Evolutionary conservation across 1,140 invertebrate species (phyloP), one percentile per base, ranked within the genome.

Genomic region (Drosophila elegans): DNA sequence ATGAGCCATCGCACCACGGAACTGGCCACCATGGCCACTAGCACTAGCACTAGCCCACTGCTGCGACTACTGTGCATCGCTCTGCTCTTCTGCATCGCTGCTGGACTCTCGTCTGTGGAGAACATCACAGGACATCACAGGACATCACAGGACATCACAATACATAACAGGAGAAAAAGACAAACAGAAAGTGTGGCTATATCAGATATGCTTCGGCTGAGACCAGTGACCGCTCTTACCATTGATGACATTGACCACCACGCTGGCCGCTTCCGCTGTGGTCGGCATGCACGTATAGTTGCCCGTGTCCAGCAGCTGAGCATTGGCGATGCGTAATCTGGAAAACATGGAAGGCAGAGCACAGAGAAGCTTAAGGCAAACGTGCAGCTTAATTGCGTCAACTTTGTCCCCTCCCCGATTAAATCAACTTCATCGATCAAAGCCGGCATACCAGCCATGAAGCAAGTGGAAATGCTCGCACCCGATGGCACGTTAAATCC

Each of bases 241-340:
- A 93, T 97, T 97, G 91, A 98, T 97, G 85, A 98, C 96, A 93
- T 97, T 97, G 59, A 98, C 96, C 90, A 96, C 96, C 72, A 97
- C 96, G 84, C 95, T 96, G 72, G 96, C 96, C 21, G 95, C 94
- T 78, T 96, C 95, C 46, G 96, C 96, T 83, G 96, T 95, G 21
- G 96, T 97, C 13, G 96, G 96, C 75, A 96, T 95, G 91, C 97
- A 97, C 90, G 96, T 97, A 93, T 97, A 98, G 93, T 97, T 97
- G 42, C 97, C 96, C 34, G 96, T 96, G 93, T 97, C 96, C 38
- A 94, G 94, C 13, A 94, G 94, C 74, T 95, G 94, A 29, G 96
- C 95, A 88, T 95, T 95, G 68, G 94, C 94, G 80, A 97, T 97
- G 68, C 94, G 95, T 85, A 97, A 94, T 92, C 95, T 95, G 89